These are phyloP conservation scores for Ptiloglossa arizonensis DNA, from an alignment of 1,140 invertebrate genomes.

Conservation along the genomic window DNA sequence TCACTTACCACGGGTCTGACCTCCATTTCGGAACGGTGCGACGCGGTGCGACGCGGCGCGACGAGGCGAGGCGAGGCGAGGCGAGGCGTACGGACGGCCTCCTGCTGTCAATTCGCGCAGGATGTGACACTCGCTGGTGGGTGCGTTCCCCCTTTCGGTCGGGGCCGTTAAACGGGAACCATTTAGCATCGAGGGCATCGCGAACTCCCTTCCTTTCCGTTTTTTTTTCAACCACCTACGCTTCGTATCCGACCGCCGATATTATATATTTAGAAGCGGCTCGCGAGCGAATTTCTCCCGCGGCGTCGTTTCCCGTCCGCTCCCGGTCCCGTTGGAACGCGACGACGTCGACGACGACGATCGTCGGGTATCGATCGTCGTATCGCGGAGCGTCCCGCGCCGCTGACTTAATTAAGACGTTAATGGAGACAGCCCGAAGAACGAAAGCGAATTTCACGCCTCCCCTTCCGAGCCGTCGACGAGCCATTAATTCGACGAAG, in stretches of 20 bases:
- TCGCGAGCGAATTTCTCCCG: not conserved
- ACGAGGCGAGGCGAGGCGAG: too few species aligned
- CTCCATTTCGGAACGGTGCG: slow-evolving; percentile 55
- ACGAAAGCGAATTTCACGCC: slow-evolving; percentile 48
- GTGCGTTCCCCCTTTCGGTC: slow-evolving; percentile 20
- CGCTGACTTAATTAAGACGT: slow-evolving; percentile 48
- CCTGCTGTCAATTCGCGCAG: slow-evolving; percentile 66
- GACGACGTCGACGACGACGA: slow-evolving; percentile 25
- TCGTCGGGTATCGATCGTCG: slow-evolving; percentile 23
- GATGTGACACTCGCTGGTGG: slow-evolving; percentile 64
- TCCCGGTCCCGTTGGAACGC: not conserved
- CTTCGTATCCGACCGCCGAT: slow-evolving; percentile 15
- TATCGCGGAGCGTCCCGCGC: slow-evolving; percentile 13
- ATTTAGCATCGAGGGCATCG: slow-evolving; percentile 62
- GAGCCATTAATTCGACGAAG: slow-evolving; percentile 56
- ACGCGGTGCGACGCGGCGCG: too few species aligned
- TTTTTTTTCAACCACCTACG: slow-evolving; percentile 10
- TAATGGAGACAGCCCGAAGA: slow-evolving; percentile 37
- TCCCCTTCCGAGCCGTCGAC: slow-evolving; percentile 35
- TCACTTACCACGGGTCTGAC: slow-evolving; percentile 53
- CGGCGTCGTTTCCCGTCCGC: not conserved
- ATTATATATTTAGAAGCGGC: slow-evolving; percentile 21
- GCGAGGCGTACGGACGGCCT: slow-evolving; percentile 1
- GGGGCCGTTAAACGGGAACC: slow-evolving; percentile 66
- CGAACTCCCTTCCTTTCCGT: not conserved